phyloP scores from a whole-genome alignment of 2,113 vertebrate genomes.

The Antechinus stuartii region DNA sequence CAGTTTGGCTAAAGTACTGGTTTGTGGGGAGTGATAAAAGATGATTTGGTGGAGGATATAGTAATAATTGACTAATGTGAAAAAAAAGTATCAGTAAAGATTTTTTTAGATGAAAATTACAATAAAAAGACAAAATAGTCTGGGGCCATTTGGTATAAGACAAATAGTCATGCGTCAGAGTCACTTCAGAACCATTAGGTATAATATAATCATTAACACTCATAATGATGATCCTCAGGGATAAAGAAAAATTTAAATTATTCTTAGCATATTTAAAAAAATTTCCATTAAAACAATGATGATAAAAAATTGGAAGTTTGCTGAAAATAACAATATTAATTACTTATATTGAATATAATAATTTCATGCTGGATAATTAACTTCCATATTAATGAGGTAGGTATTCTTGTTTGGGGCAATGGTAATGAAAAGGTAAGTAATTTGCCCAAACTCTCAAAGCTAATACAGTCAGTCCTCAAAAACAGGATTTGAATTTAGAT shows the following conservation, averaged over 20 bases:
- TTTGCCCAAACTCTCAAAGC: neutral
- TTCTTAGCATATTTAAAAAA: neutral
- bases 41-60: neutral
- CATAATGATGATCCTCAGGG: neutral
- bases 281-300: neutral
- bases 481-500: neutral
- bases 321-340: neutral
- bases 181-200: neutral
- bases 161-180: neutral
- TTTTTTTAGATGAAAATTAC: neutral
- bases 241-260: slow-evolving; percentile 3
- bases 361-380: slow-evolving; percentile 38
- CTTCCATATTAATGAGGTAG: neutral
- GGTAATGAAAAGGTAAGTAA: neutral
- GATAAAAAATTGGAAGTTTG: neutral
- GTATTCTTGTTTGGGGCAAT: neutral
- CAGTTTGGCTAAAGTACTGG: neutral
- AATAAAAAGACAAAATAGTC: neutral
- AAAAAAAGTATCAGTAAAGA: neutral
- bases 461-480: neutral
- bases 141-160: neutral
- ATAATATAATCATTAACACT: neutral
- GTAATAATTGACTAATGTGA: neutral
- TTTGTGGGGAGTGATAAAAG: neutral
- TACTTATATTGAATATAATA: neutral